Percentiles rank a stretch among this genome's conserved stretches.
These are phyloP conservation scores for Branchinecta lindahli DNA, from an alignment of 1,140 invertebrate species.

Conservation along the genomic window DNA sequence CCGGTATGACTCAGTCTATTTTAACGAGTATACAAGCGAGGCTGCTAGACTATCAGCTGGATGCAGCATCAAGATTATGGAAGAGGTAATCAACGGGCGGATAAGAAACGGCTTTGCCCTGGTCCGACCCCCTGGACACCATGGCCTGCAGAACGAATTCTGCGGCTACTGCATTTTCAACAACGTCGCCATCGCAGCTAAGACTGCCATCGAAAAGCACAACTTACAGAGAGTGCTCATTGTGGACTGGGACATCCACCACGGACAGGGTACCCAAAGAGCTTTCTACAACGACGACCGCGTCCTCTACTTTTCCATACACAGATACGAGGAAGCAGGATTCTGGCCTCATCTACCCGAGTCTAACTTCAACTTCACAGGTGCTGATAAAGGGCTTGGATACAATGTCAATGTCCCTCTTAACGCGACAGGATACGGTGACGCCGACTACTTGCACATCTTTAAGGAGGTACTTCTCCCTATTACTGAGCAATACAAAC, in stretches of 20 bases:
- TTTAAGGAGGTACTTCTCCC: background rate
- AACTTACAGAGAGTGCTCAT: constrained; percentile 30
- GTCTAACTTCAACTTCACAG: constrained; percentile 25
- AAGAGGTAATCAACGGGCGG: constrained; percentile 27
- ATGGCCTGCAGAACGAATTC: constrained; percentile 23
- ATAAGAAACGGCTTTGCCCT: constrained; percentile 30
- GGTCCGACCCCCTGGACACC: constrained; percentile 27
- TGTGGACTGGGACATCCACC: constrained; percentile 35
- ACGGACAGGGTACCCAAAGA: constrained; percentile 33
- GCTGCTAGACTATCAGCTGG: constrained; percentile 27
- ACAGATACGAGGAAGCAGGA: constrained; percentile 30
- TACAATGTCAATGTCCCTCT: constrained; percentile 33
- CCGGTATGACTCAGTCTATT: constrained; percentile 23
- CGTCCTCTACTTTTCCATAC: constrained; percentile 34
- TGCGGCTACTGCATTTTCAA: constrained; percentile 29
- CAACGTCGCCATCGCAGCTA: constrained; percentile 28
- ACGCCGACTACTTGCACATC: constrained; percentile 31
- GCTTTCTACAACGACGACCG: constrained; percentile 28
- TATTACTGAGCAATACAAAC: constrained; percentile 44
- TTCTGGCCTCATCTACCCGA: constrained; percentile 28
- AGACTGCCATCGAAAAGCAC: constrained; percentile 29
- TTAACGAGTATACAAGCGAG: constrained; percentile 24
- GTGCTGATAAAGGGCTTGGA: constrained; percentile 24
- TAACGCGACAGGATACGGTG: constrained; percentile 28
- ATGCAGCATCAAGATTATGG: constrained; percentile 29